A percentile compares a stretch with the other conserved stretches of the same genome.
These are phyloP conservation scores for Peromyscus attwateri DNA, from an alignment of 2,797 vertebrate species.

Conservation along the genomic window DNA sequence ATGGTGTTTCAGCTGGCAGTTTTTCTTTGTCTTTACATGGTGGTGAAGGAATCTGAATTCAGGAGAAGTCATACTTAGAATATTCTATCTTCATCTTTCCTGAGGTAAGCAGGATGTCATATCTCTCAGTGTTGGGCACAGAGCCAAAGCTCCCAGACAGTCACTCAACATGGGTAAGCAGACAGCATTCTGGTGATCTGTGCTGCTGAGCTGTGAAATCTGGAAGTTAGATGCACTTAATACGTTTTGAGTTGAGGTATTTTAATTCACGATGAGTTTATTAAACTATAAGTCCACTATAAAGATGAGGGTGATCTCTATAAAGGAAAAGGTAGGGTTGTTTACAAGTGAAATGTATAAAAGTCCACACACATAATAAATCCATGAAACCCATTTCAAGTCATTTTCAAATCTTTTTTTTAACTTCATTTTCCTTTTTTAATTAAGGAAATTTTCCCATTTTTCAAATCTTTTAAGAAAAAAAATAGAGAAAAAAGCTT, in stretches of 20 bases:
- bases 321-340: background rate
- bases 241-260: background rate
- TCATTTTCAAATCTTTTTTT: background rate
- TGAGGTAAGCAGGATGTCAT: no score
- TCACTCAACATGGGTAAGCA: background rate
- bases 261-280: background rate
- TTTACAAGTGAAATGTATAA: background rate
- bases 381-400: background rate
- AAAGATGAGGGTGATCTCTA: background rate
- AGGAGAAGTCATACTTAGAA: no score
- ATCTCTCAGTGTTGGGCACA: background rate
- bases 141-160: background rate
- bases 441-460: no score
- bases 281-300: background rate
- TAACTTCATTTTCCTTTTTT: no score
- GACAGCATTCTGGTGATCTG: fast-evolving
- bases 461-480: background rate
- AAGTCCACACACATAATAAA: background rate
- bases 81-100: background rate
- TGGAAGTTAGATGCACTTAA: background rate
- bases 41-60: background rate
- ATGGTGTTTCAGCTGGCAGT: background rate
- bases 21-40: background rate
- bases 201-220: fast-evolving
- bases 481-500: background rate